Percentiles rank a stretch among this genome's conserved stretches.
Conservation (phyloP, 2,797 vertebrate species). For the Pagetopsis macropterus region DNA sequence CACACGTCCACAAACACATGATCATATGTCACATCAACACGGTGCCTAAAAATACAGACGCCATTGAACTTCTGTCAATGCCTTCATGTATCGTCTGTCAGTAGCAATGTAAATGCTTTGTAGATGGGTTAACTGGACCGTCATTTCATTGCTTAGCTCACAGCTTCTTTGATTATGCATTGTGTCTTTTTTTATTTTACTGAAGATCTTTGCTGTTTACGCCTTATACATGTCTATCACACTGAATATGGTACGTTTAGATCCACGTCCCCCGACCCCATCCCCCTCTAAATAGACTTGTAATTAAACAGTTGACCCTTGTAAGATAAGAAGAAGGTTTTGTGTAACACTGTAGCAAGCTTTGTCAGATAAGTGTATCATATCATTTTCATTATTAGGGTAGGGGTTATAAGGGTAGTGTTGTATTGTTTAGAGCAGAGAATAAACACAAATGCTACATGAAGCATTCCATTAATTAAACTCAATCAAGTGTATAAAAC, state of each 20-base stretch:
- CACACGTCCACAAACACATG: slow-evolving; percentile 60
- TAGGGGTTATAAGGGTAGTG: slow-evolving; percentile 65
- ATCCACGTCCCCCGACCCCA: slow-evolving; percentile 40
- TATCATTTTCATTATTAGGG: slow-evolving; percentile 73
- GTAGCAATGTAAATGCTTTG: slow-evolving; percentile 86
- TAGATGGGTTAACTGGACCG: slow-evolving; percentile 70
- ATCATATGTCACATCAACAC: slow-evolving; percentile 87
- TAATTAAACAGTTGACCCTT: slow-evolving; percentile 74
- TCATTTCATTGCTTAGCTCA: slow-evolving; percentile 72
- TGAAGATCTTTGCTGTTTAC: slow-evolving; percentile 74
- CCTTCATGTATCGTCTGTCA: slow-evolving; percentile 82
- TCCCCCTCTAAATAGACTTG: slow-evolving; percentile 71
- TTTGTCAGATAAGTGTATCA: slow-evolving; percentile 77
- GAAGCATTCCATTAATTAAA: slow-evolving; percentile 63
- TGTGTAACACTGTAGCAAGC: slow-evolving; percentile 81
- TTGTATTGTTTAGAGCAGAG: slow-evolving; percentile 75
- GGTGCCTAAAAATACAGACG: slow-evolving; percentile 99
- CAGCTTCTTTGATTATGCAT: slow-evolving; percentile 71
- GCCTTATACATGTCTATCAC: slow-evolving; percentile 81
- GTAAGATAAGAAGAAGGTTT: slow-evolving; percentile 82
- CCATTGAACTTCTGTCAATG: slow-evolving; percentile 86
- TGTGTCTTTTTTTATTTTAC: slow-evolving; percentile 63
- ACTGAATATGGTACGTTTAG: slow-evolving; percentile 76
- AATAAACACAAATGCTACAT: slow-evolving; percentile 70
- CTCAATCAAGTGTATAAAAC: slow-evolving; percentile 62